Evolutionary conservation across 2,113 vertebrate genomes (phyloP), one percentile per base, ranked within the genome.

Genomic region (Rhodinocichla rosea): DNA sequence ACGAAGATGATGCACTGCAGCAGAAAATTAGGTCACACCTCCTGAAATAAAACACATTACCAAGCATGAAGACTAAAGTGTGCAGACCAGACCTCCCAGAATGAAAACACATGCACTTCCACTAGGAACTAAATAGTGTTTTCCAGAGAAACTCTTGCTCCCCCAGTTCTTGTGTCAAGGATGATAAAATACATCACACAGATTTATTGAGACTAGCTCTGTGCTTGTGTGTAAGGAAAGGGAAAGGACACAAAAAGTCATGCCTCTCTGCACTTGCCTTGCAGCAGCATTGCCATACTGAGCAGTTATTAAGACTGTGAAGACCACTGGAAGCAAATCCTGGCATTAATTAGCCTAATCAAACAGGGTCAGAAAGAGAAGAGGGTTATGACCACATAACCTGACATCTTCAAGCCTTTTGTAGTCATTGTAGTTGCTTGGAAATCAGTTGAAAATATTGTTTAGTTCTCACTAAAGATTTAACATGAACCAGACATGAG

Each of bases 21-120:
- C 45, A 94, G 68, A 94, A 94, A 94, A 91, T 86, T 79, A 90
- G 63, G 49, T 96, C 89, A 96, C 55, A 87, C 26, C 21, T 71
- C 33, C 35, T 77, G 50, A 90, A 92, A 94, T 83, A 95, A 95
- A 97, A 89, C n/a, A 88, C 77, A 73, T 94, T 95, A 83, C n/a
- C 2, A 12, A 56, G 53, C 79, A 82, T 0, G 0, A 65, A 45
- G 50, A 79, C 69, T 69, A n/a, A 85, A 90, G 69, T 62, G n/a
- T 33, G 44, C 87, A 60, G 47, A 79, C 28, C 67, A 90, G 79
- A 76, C 49, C 30, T 90, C 64, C 50, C 57, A 91, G 65, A 96
- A 92, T 55, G 30, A 90, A 95, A 94, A 71, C 23, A 62, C 63
- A 76, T 35, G 49, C 21, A 81, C 89, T 62, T 87, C 76, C 88